Evolutionary conservation across 2,888 invertebrate species (phyloP).

Genomic region (Folsomia candida): DNA sequence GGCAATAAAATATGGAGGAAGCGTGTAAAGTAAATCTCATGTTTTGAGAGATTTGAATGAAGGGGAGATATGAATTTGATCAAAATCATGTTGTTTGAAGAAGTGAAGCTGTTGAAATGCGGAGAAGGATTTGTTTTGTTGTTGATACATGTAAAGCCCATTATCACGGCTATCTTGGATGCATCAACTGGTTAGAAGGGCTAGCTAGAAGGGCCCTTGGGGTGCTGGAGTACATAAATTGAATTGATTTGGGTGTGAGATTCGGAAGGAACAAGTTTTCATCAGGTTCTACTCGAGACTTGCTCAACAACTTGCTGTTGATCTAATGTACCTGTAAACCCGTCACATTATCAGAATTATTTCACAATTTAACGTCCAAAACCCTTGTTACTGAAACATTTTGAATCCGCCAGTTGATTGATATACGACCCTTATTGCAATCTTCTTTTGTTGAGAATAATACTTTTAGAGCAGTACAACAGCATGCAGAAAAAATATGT

Average conservation of each 20-base stretch:
- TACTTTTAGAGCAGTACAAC: too few species aligned
- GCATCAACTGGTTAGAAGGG: not conserved
- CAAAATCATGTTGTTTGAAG: not conserved
- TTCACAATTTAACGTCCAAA: not conserved
- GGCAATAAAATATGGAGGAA: too few species aligned
- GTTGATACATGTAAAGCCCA: not conserved
- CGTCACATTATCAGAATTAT: conserved; percentile 25
- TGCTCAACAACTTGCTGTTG: conserved; percentile 31
- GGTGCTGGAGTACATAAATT: conserved; percentile 22
- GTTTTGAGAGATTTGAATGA: too few species aligned
- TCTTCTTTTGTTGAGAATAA: too few species aligned
- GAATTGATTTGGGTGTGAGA: conserved; percentile 35
- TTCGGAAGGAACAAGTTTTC: conserved; percentile 41
- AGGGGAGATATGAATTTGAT: not conserved
- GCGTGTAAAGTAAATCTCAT: too few species aligned
- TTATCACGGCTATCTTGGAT: not conserved
- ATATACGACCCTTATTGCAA: too few species aligned
- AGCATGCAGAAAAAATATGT: too few species aligned
- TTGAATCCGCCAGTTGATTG: not conserved
- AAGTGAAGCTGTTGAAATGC: too few species aligned
- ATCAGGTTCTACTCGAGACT: conserved; percentile 21
- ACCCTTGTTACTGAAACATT: not conserved
- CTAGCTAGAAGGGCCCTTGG: not conserved
- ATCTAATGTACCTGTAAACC: conserved; percentile 39
- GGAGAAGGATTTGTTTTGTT: not conserved